phyloP scores from a whole-genome alignment of 2,888 invertebrate species.

The Brachypalpus laphriformis region DNA sequence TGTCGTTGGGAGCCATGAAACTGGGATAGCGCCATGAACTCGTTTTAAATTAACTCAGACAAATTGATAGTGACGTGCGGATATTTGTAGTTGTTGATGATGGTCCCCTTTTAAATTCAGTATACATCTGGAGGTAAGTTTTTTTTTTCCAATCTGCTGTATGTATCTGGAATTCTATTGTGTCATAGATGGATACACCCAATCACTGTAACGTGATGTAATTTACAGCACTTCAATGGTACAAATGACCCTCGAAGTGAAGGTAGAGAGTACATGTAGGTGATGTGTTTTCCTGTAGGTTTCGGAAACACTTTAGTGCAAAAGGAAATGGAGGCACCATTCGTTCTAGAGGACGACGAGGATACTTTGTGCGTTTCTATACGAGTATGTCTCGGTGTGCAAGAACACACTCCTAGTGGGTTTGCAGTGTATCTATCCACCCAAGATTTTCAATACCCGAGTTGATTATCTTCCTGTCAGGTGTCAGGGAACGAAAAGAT shows the following conservation, averaged over 20 bases:
- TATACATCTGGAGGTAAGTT: slow-evolving; percentile 1
- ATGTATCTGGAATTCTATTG: slow-evolving; percentile 47
- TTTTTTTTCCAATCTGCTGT: neutral
- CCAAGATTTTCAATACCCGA: slow-evolving; percentile 60
- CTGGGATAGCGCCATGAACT: slow-evolving; percentile 33
- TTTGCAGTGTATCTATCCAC: neutral
- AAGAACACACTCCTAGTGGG: neutral
- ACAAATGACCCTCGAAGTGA: slow-evolving; percentile 68
- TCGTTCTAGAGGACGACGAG: slow-evolving; percentile 29
- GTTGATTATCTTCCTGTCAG: slow-evolving; percentile 74
- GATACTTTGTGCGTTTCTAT: slow-evolving; percentile 34
- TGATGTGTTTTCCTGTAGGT: slow-evolving; percentile 55
- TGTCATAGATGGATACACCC: slow-evolving; percentile 70
- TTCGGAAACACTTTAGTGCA: slow-evolving; percentile 56
- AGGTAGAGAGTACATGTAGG: slow-evolving; percentile 29
- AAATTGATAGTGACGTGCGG: slow-evolving; percentile 35
- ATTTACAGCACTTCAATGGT: slow-evolving; percentile 66
- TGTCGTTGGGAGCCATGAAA: slow-evolving; percentile 6
- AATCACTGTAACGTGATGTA: slow-evolving; percentile 73
- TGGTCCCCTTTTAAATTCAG: slow-evolving; percentile 6
- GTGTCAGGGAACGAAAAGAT: slow-evolving; percentile 61
- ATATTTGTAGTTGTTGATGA: neutral
- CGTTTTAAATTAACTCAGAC: slow-evolving; percentile 52
- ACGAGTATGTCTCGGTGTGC: neutral
- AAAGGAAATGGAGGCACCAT: slow-evolving; percentile 50